Conservation (phyloP, 2,113 vertebrate genomes). For the Aspiorhynchus laticeps region DNA sequence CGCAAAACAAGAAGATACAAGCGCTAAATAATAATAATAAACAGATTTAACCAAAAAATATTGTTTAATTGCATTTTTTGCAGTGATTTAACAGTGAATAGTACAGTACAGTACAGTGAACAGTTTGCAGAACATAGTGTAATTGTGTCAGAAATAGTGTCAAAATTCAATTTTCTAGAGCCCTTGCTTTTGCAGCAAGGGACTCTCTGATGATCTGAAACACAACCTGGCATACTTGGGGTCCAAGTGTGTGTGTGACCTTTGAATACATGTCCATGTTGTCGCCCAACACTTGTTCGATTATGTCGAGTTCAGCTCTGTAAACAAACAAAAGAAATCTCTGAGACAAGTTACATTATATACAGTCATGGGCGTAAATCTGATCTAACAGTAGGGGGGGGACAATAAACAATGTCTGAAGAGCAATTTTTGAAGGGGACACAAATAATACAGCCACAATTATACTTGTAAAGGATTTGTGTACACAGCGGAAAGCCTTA, state of each 20-base stretch:
- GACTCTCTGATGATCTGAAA: background rate
- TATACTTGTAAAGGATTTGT: too few relatives aligned
- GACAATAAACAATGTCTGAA: too few relatives aligned
- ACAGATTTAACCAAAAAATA: background rate
- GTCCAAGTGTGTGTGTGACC: background rate
- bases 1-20: background rate
- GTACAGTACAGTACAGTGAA: background rate
- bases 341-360: background rate
- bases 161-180: background rate
- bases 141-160: background rate
- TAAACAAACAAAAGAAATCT: background rate
- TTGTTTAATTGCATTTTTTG: background rate
- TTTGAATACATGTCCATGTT: background rate
- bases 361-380: too few relatives aligned
- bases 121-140: background rate
- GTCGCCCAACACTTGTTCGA: background rate
- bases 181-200: background rate
- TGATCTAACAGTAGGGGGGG: too few relatives aligned
- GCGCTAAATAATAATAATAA: background rate
- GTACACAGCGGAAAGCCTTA: too few relatives aligned
- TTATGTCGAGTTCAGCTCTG: background rate
- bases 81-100: background rate
- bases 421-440: too few relatives aligned
- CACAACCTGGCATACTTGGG: background rate
- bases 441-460: too few relatives aligned